phyloP scores from a whole-genome alignment of 2,888 invertebrate genomes.

The Cordilura impudica region DNA sequence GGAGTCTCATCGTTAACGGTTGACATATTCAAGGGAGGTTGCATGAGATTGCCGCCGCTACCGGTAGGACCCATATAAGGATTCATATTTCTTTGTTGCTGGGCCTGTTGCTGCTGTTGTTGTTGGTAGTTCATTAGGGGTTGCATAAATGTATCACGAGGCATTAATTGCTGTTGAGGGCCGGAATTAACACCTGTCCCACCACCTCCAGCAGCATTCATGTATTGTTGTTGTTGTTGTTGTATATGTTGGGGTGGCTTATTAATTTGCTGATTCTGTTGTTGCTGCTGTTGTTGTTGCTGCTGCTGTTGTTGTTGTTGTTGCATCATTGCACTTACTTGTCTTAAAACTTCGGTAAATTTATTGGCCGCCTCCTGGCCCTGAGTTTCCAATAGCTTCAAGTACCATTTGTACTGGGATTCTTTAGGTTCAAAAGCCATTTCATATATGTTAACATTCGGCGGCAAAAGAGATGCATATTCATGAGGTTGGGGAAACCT shows the following conservation, averaged over 20 bases:
- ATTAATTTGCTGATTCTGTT: constrained; percentile 59
- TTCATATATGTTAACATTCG: constrained; percentile 80
- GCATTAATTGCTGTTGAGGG: constrained; percentile 53
- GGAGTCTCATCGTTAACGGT: constrained; percentile 68
- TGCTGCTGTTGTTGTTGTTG: constrained; percentile 66
- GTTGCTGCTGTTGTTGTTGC: constrained; percentile 65
- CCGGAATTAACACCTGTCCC: constrained; percentile 19
- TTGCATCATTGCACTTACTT: constrained; percentile 74
- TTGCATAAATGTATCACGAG: constrained; percentile 53
- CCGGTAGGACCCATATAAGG: constrained; percentile 59
- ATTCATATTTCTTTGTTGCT: constrained; percentile 63
- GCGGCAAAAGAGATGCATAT: constrained; percentile 79
- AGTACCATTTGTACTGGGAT: constrained; percentile 80
- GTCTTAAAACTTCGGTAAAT: constrained; percentile 78
- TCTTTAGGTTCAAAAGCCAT: constrained; percentile 80
- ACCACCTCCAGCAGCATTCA: constrained; percentile 35
- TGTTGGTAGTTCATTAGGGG: constrained; percentile 56
- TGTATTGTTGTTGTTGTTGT: constrained; percentile 58
- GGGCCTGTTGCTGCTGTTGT: constrained; percentile 67
- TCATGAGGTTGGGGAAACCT: constrained; percentile 74
- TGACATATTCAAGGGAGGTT: constrained; percentile 42
- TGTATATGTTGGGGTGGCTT: constrained; percentile 61
- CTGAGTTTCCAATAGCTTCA: constrained; percentile 79
- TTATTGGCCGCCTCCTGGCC: constrained; percentile 81
- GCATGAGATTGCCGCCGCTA: constrained; percentile 57